phyloP scores from a whole-genome alignment of 1,140 invertebrate species.

The Caenorhabditis latens region DNA sequence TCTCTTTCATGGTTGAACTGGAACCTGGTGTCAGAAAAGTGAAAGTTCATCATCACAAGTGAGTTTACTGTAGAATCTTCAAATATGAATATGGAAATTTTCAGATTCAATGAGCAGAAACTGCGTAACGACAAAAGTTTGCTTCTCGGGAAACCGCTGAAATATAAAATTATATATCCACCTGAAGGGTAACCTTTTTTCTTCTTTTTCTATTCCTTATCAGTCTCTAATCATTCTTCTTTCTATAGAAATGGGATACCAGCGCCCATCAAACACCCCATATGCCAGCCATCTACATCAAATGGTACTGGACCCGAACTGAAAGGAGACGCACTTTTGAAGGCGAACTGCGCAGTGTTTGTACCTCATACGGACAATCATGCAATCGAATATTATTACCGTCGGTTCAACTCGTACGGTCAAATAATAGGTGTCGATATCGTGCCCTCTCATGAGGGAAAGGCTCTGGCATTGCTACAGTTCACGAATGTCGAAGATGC shows the following conservation, averaged over 20 bases:
- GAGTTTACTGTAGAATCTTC: background rate
- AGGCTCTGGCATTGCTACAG: no score
- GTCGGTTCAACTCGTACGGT: no score
- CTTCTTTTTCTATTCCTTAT: background rate
- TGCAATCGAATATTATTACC: no score
- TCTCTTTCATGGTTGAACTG: background rate
- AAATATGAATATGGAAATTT: background rate
- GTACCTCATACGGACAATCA: no score
- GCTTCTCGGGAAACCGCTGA: background rate
- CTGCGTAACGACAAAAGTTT: background rate
- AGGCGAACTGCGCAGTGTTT: background rate
- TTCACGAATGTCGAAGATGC: no score
- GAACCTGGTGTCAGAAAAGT: background rate
- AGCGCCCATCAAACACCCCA: background rate
- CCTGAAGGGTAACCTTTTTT: no score
- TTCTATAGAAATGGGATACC: no score
- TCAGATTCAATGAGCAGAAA: background rate
- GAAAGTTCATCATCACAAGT: background rate
- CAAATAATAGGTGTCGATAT: no score
- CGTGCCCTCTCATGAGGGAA: no score
- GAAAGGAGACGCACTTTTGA: background rate
- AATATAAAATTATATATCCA: no score
- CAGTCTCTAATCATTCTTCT: no score
- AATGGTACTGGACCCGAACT: background rate
- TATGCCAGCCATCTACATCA: background rate